Evolutionary conservation across 2,888 invertebrate genomes (phyloP), one percentile per base, ranked within the genome.

Genomic region (Melitaea athalia): DNA sequence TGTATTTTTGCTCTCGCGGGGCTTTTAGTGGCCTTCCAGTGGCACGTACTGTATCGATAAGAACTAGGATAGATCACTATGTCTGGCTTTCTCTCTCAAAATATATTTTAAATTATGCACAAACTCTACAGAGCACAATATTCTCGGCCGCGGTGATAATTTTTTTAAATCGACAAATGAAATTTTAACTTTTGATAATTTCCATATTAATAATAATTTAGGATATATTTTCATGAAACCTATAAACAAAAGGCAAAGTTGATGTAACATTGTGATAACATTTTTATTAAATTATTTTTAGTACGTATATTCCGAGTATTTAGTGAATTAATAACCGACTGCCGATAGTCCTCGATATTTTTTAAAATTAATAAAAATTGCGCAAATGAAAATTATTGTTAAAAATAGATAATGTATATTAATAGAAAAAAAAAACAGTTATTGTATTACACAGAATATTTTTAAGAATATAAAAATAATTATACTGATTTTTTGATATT

Each of bases 21-120:
- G 82, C 82, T 86, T 87, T 86, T 85, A 84, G 86, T 86, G 85
- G 62, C 66, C 71, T 67, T 61, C 14, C 53, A 57, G 14, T 55
- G 11, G 38, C 42, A 33, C 6, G 33, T 55, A 67, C 14, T 3
- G 17, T 62, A 55, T 55, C 42, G 45, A 62, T 62, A 49, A 47
- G 61, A 33, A 53, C 49, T 59, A 65, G 24, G 49, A 42, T 38
- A 52, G 59, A 52, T 65, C 59, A 52, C 59, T 52, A n/a, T 59
- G 53, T 65, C 59, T 60, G 60, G 65, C 65, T 60, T 65, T 65
- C 53, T 65, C 45, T 60, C 12, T 14, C 47, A 60, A 60, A 45
- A 11, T 15, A 31, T 63, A 63, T 53, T 62, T 67, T 55, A 15
- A 67, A 67, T 67, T 68, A 68, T 67, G 72, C 72, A 72, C 72